phyloP scores from a whole-genome alignment of 2,113 vertebrate species.

The Otis tarda region DNA sequence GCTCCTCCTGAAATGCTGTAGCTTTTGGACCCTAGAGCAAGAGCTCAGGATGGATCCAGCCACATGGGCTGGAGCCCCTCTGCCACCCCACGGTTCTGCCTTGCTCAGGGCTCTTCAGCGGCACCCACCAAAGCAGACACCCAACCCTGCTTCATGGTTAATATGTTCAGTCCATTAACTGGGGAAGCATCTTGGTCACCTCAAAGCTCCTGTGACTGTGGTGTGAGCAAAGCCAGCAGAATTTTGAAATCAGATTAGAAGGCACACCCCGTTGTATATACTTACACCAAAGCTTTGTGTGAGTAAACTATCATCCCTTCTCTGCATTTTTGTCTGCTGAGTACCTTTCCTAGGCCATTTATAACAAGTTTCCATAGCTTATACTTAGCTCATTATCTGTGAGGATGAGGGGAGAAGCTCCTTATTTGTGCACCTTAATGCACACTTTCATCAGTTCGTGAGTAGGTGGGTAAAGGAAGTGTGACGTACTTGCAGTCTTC shows the following conservation, averaged over 20 bases:
- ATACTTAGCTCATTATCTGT: neutral
- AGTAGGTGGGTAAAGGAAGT: neutral
- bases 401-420: neutral
- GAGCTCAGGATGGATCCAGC: neutral
- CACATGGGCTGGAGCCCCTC: neutral
- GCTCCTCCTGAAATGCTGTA: neutral
- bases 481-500: neutral
- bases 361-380: neutral
- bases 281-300: neutral
- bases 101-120: neutral
- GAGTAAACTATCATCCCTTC: neutral
- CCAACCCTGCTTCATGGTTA: neutral
- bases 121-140: neutral
- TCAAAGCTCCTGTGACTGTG: neutral
- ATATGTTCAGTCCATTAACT: neutral
- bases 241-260: neutral
- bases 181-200: neutral
- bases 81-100: neutral
- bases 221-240: neutral
- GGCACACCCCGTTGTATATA: neutral
- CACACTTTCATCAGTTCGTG: neutral
- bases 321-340: slow-evolving; percentile 39
- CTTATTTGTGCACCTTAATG: neutral
- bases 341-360: slow-evolving; percentile 42
- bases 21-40: neutral